A percentile compares a stretch with the other conserved stretches of the same genome.
Conservation (phyloP, 2,888 invertebrate species). For the Lithosia quadra region DNA sequence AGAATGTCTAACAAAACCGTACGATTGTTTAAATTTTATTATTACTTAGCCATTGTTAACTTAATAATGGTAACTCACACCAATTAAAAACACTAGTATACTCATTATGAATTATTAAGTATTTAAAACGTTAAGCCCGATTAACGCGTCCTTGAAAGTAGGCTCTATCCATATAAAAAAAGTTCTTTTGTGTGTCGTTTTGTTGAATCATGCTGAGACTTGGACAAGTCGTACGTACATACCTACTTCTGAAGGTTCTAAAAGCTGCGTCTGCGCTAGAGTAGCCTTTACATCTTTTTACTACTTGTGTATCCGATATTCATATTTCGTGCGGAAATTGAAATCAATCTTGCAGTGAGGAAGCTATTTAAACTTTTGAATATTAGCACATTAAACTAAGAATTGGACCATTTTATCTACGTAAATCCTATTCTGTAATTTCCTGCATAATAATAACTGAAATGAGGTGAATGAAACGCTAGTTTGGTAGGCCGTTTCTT, state of each 20-base stretch:
- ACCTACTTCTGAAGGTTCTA: neutral
- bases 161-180: neutral
- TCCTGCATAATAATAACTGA: neutral
- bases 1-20: neutral
- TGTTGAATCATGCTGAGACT: neutral
- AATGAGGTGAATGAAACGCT: neutral
- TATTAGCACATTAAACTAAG: neutral
- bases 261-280: too few relatives aligned
- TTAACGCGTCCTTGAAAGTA: neutral
- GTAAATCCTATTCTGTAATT: slow-evolving; percentile 1
- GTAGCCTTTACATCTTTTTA: too few relatives aligned
- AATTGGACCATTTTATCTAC: neutral
- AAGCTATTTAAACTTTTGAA: neutral
- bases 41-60: neutral
- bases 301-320: slow-evolving; percentile 4
- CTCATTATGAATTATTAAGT: neutral
- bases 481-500: neutral
- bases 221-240: neutral
- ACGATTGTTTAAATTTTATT: neutral
- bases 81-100: neutral
- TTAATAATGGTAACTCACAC: neutral
- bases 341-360: neutral
- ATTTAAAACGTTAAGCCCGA: neutral
- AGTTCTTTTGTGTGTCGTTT: neutral
- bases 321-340: neutral